These are phyloP conservation scores for Pogonomyrmex californicus DNA, from an alignment of 1,140 invertebrate genomes.

Conservation along the genomic window DNA sequence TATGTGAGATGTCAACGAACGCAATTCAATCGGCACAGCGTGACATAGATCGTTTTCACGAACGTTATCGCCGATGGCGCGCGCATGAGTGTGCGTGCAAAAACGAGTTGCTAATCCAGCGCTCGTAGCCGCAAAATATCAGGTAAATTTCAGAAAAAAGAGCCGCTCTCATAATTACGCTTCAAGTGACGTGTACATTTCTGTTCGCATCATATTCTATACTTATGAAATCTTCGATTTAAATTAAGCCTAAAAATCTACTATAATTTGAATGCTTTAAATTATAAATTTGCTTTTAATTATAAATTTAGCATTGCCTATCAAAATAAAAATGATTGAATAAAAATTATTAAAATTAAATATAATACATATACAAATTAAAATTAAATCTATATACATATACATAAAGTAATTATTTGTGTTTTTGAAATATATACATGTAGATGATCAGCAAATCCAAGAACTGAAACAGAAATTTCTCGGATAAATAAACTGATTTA, in stretches of 20 bases:
- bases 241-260: background rate
- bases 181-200: slow-evolving; percentile 4
- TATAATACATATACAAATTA: background rate
- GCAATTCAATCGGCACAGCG: slow-evolving; percentile 60
- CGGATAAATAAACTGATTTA: background rate
- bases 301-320: background rate
- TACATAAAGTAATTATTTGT: slow-evolving; percentile 10
- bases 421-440: background rate
- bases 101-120: slow-evolving; percentile 68
- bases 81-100: slow-evolving; percentile 62
- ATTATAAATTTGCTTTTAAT: background rate
- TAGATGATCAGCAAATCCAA: background rate
- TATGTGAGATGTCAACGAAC: slow-evolving; percentile 70
- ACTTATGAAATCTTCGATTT: background rate
- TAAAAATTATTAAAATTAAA: background rate
- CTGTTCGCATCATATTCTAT: background rate
- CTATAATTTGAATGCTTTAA: background rate
- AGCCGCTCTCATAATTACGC: background rate
- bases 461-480: background rate
- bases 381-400: background rate
- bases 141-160: slow-evolving; percentile 64
- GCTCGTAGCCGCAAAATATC: slow-evolving; percentile 53
- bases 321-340: background rate
- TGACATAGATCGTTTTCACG: slow-evolving; percentile 71
- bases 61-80: slow-evolving; percentile 73